Evolutionary conservation across 2,888 invertebrate genomes (phyloP).

Genomic region (Rhagophthalmus giganteus): DNA sequence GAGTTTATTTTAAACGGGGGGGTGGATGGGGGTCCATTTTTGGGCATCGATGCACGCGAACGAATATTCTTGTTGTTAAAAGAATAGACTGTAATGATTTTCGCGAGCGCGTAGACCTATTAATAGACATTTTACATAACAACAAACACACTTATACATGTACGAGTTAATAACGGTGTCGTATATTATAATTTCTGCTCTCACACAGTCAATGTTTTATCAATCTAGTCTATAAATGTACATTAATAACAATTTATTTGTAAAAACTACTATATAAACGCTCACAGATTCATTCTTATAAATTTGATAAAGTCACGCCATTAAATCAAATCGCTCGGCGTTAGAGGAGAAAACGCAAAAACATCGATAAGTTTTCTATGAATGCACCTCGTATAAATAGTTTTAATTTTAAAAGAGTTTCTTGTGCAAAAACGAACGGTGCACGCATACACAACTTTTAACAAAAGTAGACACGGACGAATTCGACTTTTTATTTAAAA

Average conservation of each 20-base stretch:
- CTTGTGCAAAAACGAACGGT: too few relatives aligned
- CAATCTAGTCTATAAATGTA: slow-evolving; percentile 28
- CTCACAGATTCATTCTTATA: slow-evolving; percentile 32
- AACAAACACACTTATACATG: slow-evolving; percentile 37
- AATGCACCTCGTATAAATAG: slow-evolving; percentile 10
- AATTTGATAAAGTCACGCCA: slow-evolving; percentile 16
- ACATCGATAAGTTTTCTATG: slow-evolving; percentile 23
- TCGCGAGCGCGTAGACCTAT: slow-evolving; percentile 23
- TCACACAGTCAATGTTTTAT: slow-evolving; percentile 42
- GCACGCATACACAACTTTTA: slow-evolving; percentile 20
- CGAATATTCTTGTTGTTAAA: background rate
- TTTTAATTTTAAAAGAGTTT: background rate
- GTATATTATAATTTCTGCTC: slow-evolving; percentile 47
- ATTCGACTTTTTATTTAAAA: slow-evolving; percentile 28
- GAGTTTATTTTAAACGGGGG: too few relatives aligned
- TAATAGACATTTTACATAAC: slow-evolving; percentile 27
- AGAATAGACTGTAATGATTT: slow-evolving; percentile 28
- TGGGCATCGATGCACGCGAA: too few relatives aligned
- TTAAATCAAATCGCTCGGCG: slow-evolving; percentile 25
- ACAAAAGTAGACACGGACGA: slow-evolving; percentile 10
- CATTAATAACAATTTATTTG: slow-evolving; percentile 31
- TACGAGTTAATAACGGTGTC: slow-evolving; percentile 42
- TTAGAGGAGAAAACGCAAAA: slow-evolving; percentile 19
- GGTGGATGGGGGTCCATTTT: too few relatives aligned
- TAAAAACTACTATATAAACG: slow-evolving; percentile 37